Evolutionary conservation across 2,888 invertebrate species (phyloP).

Genomic region (Aphodius sticticus): DNA sequence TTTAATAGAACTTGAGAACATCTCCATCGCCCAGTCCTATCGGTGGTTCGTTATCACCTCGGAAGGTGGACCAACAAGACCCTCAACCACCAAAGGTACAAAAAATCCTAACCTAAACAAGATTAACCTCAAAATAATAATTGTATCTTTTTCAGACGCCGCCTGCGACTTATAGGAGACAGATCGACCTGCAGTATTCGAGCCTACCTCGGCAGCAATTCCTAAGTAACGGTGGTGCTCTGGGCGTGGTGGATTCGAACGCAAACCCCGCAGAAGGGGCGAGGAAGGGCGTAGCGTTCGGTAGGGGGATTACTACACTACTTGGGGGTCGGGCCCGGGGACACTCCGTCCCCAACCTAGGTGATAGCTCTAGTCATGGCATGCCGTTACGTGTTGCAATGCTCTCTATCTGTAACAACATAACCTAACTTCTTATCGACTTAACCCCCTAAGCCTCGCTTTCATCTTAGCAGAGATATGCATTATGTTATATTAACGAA

Average conservation of each 20-base stretch:
- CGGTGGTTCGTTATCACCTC: constrained; percentile 50
- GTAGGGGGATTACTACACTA: constrained; percentile 66
- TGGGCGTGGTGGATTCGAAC: constrained; percentile 55
- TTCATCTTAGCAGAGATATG: not conserved
- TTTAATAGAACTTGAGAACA: constrained; percentile 49
- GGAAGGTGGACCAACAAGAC: constrained; percentile 50
- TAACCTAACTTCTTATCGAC: not conserved
- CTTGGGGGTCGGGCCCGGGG: constrained; percentile 74
- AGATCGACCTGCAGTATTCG: constrained; percentile 80
- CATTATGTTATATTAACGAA: not conserved
- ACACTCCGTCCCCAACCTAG: constrained; percentile 92
- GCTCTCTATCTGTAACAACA: constrained; percentile 33
- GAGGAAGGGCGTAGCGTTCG: constrained; percentile 77
- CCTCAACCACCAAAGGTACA: constrained; percentile 53
- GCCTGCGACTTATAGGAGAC: constrained; percentile 76
- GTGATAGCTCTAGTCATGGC: constrained; percentile 63
- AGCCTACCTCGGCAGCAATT: constrained; percentile 79
- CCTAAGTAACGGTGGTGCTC: constrained; percentile 57
- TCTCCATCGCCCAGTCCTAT: constrained; percentile 63
- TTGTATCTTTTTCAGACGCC: constrained; percentile 67
- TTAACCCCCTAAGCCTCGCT: not conserved
- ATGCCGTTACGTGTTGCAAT: constrained; percentile 34
- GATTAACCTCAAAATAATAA: not conserved
- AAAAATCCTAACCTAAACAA: constrained; percentile 6
- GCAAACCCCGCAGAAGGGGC: constrained; percentile 60